Evolutionary conservation across 23 tunicate species (phyloP), one percentile per base, ranked within the genome.

Genomic region (Corella eumyota): DNA sequence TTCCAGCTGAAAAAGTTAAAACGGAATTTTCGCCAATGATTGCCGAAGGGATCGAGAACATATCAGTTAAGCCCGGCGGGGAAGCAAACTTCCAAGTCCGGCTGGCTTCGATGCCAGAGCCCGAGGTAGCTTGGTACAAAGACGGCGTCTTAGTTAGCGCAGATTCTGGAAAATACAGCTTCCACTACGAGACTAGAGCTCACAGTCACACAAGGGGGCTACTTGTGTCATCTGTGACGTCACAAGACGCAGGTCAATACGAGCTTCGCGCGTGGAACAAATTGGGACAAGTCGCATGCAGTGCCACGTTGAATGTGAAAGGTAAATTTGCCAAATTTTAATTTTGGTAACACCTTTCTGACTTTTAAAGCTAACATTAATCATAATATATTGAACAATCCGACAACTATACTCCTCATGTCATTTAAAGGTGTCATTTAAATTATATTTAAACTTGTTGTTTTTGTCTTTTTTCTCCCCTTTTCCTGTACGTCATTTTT

Each of bases 41-140:
- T 36, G 88, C 78, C 1, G 96, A 88, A 54, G 40, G 81, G n/a
- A 32, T 50, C 13, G 61, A 73, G 37, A 75, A 63, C 44, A 64
- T 75, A 21, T 30, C 40, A 0, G 73, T 61, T 24, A 35, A 21
- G 27, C 68, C 73, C 67, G 88, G 83, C 19, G 68, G 34, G 5
- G 96, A 88, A 45, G 81, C 81, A 6, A 63, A 56, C 6, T 79
- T 88, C 58, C 73, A 75, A 73, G 88, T 79, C 1, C 62, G 83
- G 7, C 66, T 88, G n/a, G 87, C 87, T 11, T 75, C 96, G 0
- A 51, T 75, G 62, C 96, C 96, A 1, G 81, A 72, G 30, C 96
- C 96, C 6, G 93, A 88, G 61, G 47, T 88, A 11, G 77, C 98
- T 29, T 92, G 98, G 98, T 92, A 64, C 60, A 92, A 92, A 61